A percentile compares a stretch with the other conserved stretches of the same genome.
Evolutionary conservation across 2,113 vertebrate genomes (phyloP).

Genomic region (Pungitius pungitius): DNA sequence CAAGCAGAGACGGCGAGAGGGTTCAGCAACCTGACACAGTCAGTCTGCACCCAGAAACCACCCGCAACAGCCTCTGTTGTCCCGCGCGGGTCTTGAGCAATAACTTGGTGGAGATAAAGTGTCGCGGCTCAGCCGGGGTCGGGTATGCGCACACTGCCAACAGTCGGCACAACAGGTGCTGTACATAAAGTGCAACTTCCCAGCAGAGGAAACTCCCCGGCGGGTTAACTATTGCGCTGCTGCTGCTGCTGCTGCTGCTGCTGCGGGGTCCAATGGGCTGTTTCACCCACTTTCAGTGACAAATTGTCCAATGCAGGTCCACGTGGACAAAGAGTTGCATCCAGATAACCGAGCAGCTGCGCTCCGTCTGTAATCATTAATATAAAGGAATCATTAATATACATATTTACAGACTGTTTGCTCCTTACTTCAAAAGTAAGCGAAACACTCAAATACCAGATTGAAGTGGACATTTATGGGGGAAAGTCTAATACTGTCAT

Average conservation of each 20-base stretch:
- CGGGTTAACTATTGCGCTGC: constrained; percentile 74
- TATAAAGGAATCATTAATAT: not conserved
- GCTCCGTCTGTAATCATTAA: not conserved
- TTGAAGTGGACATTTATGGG: not conserved
- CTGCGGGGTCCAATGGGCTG: constrained; percentile 43
- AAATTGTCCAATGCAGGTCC: not conserved
- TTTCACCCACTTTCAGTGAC: not conserved
- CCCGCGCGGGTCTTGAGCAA: constrained; percentile 56
- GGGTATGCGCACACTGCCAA: constrained; percentile 73
- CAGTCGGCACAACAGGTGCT: constrained; percentile 87
- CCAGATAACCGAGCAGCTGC: not conserved
- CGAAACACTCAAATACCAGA: not conserved
- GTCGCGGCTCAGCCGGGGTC: constrained; percentile 51
- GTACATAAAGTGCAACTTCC: constrained; percentile 74
- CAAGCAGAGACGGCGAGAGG: constrained; percentile 31
- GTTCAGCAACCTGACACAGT: constrained; percentile 63
- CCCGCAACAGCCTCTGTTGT: constrained; percentile 50
- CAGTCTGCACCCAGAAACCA: constrained; percentile 46
- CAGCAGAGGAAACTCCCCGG: constrained; percentile 77
- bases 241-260: constrained; percentile 4
- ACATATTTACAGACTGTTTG: not conserved
- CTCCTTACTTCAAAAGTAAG: not conserved
- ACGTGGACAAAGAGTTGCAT: not conserved
- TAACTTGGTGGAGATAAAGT: constrained; percentile 63
- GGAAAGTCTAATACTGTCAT: too few relatives aligned